Evolutionary conservation across 2,888 invertebrate genomes (phyloP).

Genomic region (Sycophila texana): DNA sequence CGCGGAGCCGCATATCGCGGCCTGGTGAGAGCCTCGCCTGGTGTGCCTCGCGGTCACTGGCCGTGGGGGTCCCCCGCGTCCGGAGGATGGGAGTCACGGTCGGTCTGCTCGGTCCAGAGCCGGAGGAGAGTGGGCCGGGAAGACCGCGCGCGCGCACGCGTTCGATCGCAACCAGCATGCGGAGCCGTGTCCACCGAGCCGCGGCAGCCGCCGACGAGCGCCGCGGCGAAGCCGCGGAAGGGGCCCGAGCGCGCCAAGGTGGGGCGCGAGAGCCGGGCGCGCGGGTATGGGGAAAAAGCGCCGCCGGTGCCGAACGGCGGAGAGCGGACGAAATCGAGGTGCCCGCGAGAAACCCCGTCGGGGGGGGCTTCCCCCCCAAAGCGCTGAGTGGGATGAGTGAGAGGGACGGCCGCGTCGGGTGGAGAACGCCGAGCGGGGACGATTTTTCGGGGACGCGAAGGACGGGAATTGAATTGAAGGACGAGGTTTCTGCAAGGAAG

Average conservation of each 20-base stretch:
- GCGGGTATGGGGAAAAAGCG: constrained; percentile 16
- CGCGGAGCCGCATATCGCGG: too few species aligned
- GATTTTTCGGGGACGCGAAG: background rate
- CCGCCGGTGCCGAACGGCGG: constrained; percentile 7
- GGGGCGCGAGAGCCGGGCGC: too few species aligned
- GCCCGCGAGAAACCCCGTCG: background rate
- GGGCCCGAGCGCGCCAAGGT: background rate
- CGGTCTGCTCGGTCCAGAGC: too few species aligned
- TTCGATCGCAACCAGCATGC: constrained; percentile 21
- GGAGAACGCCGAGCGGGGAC: too few species aligned
- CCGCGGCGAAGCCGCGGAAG: constrained; percentile 7
- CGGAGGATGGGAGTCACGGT: background rate
- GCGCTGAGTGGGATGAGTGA: too few species aligned
- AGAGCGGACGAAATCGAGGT: constrained; percentile 35
- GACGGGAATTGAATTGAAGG: background rate
- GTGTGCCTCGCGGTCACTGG: too few species aligned
- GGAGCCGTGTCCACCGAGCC: background rate
- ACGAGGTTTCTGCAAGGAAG: too few species aligned
- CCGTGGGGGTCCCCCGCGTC: background rate
- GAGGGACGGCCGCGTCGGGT: too few species aligned
- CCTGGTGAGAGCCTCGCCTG: too few species aligned
- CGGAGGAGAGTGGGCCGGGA: background rate
- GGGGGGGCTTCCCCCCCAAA: background rate
- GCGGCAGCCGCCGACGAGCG: background rate
- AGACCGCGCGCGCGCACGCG: constrained; percentile 14